Conservation (phyloP, 2,113 vertebrate species). For the Psilopsiagon aurifrons region DNA sequence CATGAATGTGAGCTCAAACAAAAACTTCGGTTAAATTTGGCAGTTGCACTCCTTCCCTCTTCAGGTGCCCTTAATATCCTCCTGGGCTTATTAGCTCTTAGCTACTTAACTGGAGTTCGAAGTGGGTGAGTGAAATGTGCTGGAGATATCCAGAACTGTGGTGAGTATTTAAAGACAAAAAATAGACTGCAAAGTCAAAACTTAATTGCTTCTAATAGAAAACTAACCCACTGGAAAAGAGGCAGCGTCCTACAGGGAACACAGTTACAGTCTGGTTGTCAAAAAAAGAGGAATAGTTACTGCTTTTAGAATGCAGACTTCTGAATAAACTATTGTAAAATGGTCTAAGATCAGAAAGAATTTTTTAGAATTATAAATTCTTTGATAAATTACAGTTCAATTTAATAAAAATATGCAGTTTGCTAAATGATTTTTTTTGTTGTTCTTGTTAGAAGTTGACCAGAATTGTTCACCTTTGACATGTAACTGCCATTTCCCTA, state of each 20-base stretch:
- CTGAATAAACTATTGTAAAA: neutral
- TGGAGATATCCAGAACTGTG: neutral
- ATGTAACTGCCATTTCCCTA: neutral
- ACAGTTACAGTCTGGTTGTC: neutral
- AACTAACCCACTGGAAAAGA: neutral
- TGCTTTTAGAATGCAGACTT: neutral
- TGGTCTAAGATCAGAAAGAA: neutral
- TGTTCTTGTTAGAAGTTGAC: neutral
- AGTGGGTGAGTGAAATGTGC: neutral
- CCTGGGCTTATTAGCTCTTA: neutral
- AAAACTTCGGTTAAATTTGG: neutral
- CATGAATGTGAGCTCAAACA: neutral
- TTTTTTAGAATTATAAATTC: neutral
- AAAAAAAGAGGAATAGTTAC: neutral
- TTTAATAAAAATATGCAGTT: neutral
- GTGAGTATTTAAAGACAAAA: neutral
- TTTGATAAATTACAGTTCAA: neutral
- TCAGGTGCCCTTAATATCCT: neutral
- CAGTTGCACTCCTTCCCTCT: neutral
- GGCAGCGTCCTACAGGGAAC: neutral
- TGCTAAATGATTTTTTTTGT: neutral
- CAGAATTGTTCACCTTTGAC: neutral
- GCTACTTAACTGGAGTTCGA: neutral
- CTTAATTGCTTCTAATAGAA: neutral
- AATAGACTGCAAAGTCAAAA: neutral